A percentile compares a stretch with the other conserved stretches of the same genome.
These are phyloP conservation scores for Sminthurinus aureus DNA, from an alignment of 2,888 invertebrate genomes.

Conservation along the genomic window DNA sequence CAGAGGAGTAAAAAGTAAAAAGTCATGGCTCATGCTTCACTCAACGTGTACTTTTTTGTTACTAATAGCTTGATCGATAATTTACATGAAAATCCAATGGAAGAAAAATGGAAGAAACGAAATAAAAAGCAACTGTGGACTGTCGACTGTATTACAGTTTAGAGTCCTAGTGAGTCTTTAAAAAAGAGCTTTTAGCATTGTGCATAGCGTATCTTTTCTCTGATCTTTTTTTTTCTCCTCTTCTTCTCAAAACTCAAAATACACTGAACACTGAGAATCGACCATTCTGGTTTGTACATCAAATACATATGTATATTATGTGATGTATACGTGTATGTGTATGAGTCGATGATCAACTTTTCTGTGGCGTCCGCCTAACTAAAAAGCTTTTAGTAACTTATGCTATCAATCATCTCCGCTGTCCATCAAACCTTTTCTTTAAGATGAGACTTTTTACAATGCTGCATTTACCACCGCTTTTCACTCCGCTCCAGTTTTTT, in stretches of 20 bases:
- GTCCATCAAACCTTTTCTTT: conserved; percentile 9
- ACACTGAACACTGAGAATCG: background rate
- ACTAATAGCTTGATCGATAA: conserved; percentile 22
- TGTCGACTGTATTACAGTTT: background rate
- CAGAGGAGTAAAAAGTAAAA: background rate
- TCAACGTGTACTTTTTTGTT: background rate
- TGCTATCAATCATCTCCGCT: conserved; percentile 18
- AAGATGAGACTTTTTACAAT: too few species aligned
- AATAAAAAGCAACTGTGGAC: too few species aligned
- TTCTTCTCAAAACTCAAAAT: too few species aligned
- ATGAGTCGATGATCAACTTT: background rate
- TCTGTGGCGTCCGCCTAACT: conserved; percentile 7
- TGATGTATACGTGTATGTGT: background rate
- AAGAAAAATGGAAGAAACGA: too few species aligned
- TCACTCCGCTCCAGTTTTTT: too few species aligned
- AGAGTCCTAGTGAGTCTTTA: conserved; percentile 3
- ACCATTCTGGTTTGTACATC: background rate
- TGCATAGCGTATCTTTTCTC: background rate
- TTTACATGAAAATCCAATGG: conserved; percentile 6
- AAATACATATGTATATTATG: background rate
- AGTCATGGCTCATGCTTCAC: background rate
- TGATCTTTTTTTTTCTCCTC: background rate
- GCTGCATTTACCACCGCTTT: too few species aligned
- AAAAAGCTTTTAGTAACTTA: conserved; percentile 22
- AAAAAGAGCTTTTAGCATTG: background rate